Percentiles rank a stretch among this genome's conserved stretches.
phyloP scores from a whole-genome alignment of 1,140 invertebrate genomes.

The Leptopilina clavipes region DNA sequence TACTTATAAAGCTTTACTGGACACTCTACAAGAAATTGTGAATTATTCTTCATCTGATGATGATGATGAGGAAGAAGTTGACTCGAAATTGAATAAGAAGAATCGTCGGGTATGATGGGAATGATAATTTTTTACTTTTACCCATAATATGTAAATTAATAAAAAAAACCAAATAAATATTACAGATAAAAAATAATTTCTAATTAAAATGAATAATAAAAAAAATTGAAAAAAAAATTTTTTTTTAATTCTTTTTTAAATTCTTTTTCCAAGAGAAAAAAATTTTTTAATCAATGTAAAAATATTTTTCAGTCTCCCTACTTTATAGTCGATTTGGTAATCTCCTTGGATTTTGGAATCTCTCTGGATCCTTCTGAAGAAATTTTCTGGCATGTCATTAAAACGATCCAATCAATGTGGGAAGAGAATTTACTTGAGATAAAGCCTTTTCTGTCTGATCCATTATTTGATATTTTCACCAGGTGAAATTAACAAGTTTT shows the following conservation, averaged over 20 bases:
- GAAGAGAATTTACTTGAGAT: conserved; percentile 76
- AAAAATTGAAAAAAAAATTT: no score
- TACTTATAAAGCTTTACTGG: conserved; percentile 79
- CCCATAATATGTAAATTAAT: no score
- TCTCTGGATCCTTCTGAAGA: conserved; percentile 77
- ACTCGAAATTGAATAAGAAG: background rate
- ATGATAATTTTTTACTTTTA: no score
- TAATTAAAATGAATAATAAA: no score
- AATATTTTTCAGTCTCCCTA: conserved; percentile 74
- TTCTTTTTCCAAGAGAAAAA: no score
- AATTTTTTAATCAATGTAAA: background rate
- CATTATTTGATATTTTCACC: conserved; percentile 74
- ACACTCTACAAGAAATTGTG: conserved; percentile 78
- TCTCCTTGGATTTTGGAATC: conserved; percentile 71
- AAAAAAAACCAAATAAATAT: no score
- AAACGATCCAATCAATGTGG: conserved; percentile 77
- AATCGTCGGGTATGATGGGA: background rate
- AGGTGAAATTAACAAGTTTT: conserved; percentile 66
- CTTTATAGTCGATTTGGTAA: conserved; percentile 76
- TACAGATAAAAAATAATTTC: no score
- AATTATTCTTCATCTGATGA: conserved; percentile 76
- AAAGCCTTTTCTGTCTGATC: conserved; percentile 78
- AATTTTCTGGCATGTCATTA: conserved; percentile 74
- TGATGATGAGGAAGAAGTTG: conserved; percentile 51
- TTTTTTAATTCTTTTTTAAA: no score